Conservation (phyloP, 35 echinoderm and acorn worm genomes). For the Heliocidaris tuberculata region DNA sequence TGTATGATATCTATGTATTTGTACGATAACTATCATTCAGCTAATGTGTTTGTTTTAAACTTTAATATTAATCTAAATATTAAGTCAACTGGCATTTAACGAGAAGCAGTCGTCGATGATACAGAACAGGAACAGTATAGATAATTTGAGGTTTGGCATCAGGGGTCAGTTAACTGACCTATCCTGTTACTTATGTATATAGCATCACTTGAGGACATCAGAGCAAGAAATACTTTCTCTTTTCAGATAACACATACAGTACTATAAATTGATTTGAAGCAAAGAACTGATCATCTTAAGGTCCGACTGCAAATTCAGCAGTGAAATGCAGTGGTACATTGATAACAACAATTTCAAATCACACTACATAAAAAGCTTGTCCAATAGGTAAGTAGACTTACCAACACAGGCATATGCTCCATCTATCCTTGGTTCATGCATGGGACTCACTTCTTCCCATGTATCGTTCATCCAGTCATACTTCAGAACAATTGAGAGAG, state of each 20-base stretch:
- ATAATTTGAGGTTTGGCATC: background rate
- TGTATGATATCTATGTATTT: no score
- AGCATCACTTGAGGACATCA: background rate
- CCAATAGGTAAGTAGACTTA: background rate
- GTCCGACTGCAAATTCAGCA: no score
- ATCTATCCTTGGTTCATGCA: conserved; percentile 36
- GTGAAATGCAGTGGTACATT: no score
- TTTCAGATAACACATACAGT: background rate
- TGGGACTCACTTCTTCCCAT: conserved; percentile 48
- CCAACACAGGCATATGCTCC: conserved; percentile 33
- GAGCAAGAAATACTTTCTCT: background rate
- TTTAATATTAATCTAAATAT: background rate
- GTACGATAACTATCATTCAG: background rate
- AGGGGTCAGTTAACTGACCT: background rate
- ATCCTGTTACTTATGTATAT: background rate
- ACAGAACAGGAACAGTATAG: background rate
- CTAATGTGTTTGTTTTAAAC: background rate
- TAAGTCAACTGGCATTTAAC: background rate
- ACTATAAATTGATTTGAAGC: background rate
- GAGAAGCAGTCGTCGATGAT: background rate
- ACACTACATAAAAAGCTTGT: background rate
- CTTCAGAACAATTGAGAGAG: conserved; percentile 23
- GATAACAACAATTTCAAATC: background rate
- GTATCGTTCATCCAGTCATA: background rate
- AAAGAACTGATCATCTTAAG: background rate